Evolutionary conservation across 2,113 vertebrate genomes (phyloP).

Genomic region (Mobula birostris): DNA sequence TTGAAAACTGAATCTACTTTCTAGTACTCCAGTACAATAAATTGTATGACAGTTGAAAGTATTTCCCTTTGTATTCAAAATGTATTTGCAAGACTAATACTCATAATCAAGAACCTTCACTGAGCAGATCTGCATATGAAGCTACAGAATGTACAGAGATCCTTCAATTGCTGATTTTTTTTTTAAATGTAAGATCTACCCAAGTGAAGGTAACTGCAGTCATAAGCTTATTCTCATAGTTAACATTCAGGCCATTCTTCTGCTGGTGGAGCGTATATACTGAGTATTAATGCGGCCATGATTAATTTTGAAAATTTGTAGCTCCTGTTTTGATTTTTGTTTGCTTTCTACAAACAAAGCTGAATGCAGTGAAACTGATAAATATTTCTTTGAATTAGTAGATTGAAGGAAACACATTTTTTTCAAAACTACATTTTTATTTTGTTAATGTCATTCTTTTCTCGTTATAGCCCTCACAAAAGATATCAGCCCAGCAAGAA

Average conservation of each 20-base stretch:
- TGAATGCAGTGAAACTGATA: not conserved
- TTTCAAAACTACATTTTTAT: not conserved
- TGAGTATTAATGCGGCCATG: not conserved
- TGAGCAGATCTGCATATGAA: not conserved
- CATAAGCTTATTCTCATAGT: not conserved
- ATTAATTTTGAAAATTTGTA: not conserved
- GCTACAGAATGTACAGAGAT: not conserved
- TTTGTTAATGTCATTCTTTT: not conserved
- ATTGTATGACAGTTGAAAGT: not conserved
- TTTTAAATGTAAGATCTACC: not conserved
- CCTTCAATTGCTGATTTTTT: not conserved
- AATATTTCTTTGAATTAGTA: not conserved
- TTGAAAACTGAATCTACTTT: not conserved
- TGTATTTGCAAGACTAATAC: not conserved
- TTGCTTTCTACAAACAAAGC: not conserved
- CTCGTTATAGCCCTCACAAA: slow-evolving; percentile 65
- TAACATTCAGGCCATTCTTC: not conserved
- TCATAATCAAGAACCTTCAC: not conserved
- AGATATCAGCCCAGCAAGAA: slow-evolving; percentile 76
- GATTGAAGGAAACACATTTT: not conserved
- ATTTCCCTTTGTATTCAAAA: not conserved
- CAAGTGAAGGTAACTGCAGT: not conserved
- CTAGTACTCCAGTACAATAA: not conserved
- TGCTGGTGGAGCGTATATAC: not conserved
- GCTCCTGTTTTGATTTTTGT: not conserved